A percentile compares a stretch with the other conserved stretches of the same genome.
phyloP scores from a whole-genome alignment of 1,140 invertebrate species.

The Ceratosolen solmsi region DNA sequence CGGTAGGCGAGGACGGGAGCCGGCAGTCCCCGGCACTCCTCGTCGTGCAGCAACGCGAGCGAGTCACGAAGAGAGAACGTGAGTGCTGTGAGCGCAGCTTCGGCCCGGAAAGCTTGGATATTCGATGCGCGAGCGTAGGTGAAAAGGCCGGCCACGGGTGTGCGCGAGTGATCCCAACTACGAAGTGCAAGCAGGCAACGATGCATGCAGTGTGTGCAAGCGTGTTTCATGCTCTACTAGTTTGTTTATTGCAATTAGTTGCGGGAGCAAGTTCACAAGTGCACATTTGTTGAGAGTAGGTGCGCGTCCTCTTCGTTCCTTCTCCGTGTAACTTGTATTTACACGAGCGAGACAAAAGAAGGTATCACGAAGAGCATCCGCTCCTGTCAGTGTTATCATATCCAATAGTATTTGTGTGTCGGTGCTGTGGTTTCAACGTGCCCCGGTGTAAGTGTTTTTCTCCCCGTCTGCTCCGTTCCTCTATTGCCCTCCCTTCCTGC shows the following conservation, averaged over 20 bases:
- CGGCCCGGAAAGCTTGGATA: neutral
- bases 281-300: neutral
- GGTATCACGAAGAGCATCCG: neutral
- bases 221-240: too few relatives aligned
- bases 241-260: neutral
- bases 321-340: too few relatives aligned
- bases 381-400: neutral
- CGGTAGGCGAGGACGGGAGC: neutral
- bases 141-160: neutral
- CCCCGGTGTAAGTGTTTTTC: slow-evolving; percentile 50
- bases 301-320: neutral
- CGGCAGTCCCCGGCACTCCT: neutral
- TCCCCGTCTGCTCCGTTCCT: slow-evolving; percentile 31
- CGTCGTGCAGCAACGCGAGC: neutral
- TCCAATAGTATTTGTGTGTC: slow-evolving; percentile 1
- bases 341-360: neutral
- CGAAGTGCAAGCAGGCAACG: neutral
- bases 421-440: slow-evolving; percentile 9
- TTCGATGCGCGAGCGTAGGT: neutral
- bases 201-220: neutral
- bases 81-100: neutral
- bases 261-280: slow-evolving; percentile 12
- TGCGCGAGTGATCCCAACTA: neutral
- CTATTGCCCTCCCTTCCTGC: slow-evolving; percentile 1
- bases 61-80: neutral